These are phyloP conservation scores for Digitonthophagus gazella DNA, from an alignment of 2,888 invertebrate species.

Conservation along the genomic window DNA sequence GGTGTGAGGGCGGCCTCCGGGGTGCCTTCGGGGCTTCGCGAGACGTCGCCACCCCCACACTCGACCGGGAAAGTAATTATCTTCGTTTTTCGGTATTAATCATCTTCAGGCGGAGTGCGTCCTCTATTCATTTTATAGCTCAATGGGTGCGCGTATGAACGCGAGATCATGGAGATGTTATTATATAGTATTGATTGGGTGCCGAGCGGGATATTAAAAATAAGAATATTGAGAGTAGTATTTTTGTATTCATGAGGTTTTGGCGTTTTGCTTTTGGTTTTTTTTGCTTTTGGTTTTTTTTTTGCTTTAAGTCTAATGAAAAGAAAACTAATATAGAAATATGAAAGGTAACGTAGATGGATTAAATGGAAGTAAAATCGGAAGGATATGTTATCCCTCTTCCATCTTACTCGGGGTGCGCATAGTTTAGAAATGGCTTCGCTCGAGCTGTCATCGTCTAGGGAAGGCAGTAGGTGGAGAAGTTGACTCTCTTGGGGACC, in stretches of 20 bases:
- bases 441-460: conserved; percentile 33
- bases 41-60: background rate
- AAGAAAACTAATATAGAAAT: background rate
- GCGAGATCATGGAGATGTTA: background rate
- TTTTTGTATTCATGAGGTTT: no score
- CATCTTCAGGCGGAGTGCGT: conserved; percentile 4
- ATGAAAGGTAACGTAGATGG: background rate
- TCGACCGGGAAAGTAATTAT: conserved; percentile 10
- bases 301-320: no score
- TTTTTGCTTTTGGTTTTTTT: no score
- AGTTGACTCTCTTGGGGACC: conserved; percentile 34
- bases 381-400: background rate
- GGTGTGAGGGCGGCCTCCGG: background rate
- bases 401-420: background rate
- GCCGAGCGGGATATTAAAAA: background rate
- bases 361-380: background rate
- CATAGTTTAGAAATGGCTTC: conserved; percentile 30
- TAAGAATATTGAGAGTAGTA: background rate
- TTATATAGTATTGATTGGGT: background rate
- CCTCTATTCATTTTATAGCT: conserved; percentile 10
- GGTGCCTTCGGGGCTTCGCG: background rate
- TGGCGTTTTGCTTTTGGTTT: no score
- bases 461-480: conserved; percentile 28
- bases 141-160: background rate
- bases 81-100: conserved; percentile 13